A percentile compares a stretch with the other conserved stretches of the same genome.
phyloP scores from a whole-genome alignment of 2,113 vertebrate genomes.

The Argyrosomus japonicus region DNA sequence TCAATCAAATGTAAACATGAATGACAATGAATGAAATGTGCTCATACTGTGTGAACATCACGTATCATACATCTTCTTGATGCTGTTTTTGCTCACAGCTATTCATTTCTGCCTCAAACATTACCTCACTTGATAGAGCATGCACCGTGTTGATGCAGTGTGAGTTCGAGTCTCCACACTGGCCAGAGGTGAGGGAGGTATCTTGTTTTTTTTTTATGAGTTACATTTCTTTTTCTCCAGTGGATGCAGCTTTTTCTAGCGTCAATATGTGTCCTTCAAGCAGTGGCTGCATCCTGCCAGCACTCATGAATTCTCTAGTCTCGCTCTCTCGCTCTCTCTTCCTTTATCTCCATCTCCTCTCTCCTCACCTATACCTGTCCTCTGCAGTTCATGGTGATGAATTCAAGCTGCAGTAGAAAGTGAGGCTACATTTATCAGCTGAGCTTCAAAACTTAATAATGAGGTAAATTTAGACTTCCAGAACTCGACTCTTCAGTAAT shows the following conservation, averaged over 20 bases:
- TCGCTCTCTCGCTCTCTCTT: not conserved
- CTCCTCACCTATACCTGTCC: not conserved
- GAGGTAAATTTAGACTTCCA: constrained; percentile 27
- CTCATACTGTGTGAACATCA: not conserved
- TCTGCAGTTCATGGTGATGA: constrained; percentile 12
- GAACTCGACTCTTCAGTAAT: constrained; percentile 11
- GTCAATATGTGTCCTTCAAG: not conserved
- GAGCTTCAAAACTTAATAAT: constrained; percentile 47
- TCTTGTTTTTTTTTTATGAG: not conserved
- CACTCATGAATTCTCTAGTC: not conserved
- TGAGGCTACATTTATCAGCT: constrained; percentile 35
- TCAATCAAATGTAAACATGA: not conserved
- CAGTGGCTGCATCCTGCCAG: no score
- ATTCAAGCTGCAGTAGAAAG: constrained; percentile 13
- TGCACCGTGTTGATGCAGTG: not conserved
- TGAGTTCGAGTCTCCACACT: not conserved
- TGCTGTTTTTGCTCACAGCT: not conserved
- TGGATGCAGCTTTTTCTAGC: not conserved
- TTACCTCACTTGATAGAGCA: not conserved
- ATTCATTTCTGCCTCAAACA: not conserved
- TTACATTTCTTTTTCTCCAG: not conserved
- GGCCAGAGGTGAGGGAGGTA: not conserved
- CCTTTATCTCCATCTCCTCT: constrained; percentile 10
- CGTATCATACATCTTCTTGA: not conserved
- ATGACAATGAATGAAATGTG: not conserved